Base-by-base conservation (phyloP, 2,113 vertebrate genomes). In the Ictalurus furcatus region DNA sequence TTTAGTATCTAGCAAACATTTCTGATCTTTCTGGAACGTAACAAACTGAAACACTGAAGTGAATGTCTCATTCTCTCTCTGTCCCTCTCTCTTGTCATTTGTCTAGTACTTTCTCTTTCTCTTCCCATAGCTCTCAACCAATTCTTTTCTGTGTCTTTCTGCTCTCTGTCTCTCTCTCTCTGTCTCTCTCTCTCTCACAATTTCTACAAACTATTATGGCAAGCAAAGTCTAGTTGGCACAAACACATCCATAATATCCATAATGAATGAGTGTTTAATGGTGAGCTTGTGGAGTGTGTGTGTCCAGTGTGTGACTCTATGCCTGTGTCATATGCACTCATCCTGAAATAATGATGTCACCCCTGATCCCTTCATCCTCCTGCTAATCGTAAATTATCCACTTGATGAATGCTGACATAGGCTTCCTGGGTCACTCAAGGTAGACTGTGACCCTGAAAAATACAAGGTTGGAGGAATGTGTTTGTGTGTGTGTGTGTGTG, bases 261-360 rank as follows among this genome's bases (percentile, higher is more conserved):
- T 89, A 89, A 91, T 89, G 81, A 89, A 89, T 87, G 85, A 89
- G 80, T 87, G 65, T 84, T 85, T 91, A 91, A 91, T 87, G 85
- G 67, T 73, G 17, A 28, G 80, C 21, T 90, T 67, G 84, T 76
- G 78, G 9, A 44, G 28, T 80, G 52, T 80, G 78, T 44, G 23
- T 48, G 21, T 1, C 0, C n/a, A 67, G 73, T 76, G 21, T 76
- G 37, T 48, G 76, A 44, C 40, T 78, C 74, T 89, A 79, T 88
- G 65, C 52, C 61, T 14, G 54, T 48, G 59, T 87, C 84, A 85
- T 69, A 30, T 37, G 48, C 82, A 88, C 84, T 85, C 37, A 85
- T 91, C 74, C 80, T 73, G 73, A 88, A 88, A 89, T 91, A 91
- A 87, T 87, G 71, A 84, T 87, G 67, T 86, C 90, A 88, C 90